phyloP scores from a whole-genome alignment of 2,113 vertebrate species.

The Sardina pilchardus region DNA sequence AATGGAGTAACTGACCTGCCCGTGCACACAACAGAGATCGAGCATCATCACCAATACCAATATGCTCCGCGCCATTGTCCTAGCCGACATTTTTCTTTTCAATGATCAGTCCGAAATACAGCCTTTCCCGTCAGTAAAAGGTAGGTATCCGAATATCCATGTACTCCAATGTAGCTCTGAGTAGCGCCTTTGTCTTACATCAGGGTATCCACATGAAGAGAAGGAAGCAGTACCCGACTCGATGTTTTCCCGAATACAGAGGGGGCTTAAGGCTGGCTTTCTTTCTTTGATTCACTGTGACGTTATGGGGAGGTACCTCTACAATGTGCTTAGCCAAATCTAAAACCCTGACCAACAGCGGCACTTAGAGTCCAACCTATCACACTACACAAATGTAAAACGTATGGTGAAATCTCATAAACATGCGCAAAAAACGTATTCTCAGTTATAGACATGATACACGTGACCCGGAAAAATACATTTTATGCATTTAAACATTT shows the following conservation, averaged over 20 bases:
- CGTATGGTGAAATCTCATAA: background rate
- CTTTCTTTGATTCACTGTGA: background rate
- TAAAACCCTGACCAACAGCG: constrained; percentile 34
- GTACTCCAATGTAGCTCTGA: background rate
- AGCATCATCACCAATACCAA: background rate
- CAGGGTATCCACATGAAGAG: background rate
- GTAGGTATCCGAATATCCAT: background rate
- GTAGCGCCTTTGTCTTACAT: background rate
- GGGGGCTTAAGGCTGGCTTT: too few relatives aligned
- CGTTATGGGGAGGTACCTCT: constrained; percentile 18
- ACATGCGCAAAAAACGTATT: too few relatives aligned
- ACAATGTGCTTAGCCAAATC: background rate
- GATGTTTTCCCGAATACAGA: background rate
- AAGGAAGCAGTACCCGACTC: background rate
- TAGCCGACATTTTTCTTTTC: background rate
- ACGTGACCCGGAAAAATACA: background rate
- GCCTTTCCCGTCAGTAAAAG: background rate
- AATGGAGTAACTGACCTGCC: constrained; percentile 29
- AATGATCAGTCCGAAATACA: background rate
- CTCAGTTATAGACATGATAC: background rate
- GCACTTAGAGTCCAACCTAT: constrained; percentile 34
- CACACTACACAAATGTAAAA: background rate
- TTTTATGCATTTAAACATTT: background rate
- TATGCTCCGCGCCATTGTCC: background rate
- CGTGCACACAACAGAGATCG: background rate